Base-by-base conservation (phyloP, 1,140 invertebrate genomes). In the Teleopsis dalmanni region DNA sequence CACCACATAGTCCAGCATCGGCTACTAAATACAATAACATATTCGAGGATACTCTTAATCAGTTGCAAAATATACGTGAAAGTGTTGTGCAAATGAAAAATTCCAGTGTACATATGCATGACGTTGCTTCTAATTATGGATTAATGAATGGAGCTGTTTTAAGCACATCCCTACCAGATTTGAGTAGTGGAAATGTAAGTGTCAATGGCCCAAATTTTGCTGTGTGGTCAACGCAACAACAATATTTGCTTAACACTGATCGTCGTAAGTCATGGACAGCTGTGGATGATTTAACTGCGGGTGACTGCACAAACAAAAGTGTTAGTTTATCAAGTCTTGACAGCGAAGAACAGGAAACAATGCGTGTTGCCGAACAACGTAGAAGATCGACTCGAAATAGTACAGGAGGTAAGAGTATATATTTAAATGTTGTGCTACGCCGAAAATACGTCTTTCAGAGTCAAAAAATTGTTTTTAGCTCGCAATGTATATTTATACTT, bases 231-330 rank as follows among this genome's bases (percentile, higher is more conserved):
- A 55, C 23, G 53, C 63, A 16, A 10, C 63, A 62, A 31, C 65
- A 70, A 35, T 65, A 57, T 56, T 71, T 68, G 55, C 66, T 57
- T 70, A 78, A 63, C 57, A 78, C 72, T 56, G 80, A 74, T 26
- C 73, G 87, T 16, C 73, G 87, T 54, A 80, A 85, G 60, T 89
- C 87, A 45, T 90, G 87, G 87, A 87, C 87, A 8, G 85, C 85
- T 16, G 73, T 88, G 29, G 87, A 89, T 58, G 80, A 81, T 55
- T 62, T 76, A 13, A 74, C 75, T 19, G 53, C 55, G 3, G 64
- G 66, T 2, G 62, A 70, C 40, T 62, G 60, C 40, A 69, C 62
- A 31, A 65, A 65, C 41, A 71, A 71, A 46, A 70, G 63, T 27
- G 62, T 70, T 13, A 78, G 76, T 59, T 65, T 78, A 34, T 77